These are phyloP conservation scores for Hycleus phaleratus DNA, from an alignment of 1,140 invertebrate genomes.

Conservation along the genomic window DNA sequence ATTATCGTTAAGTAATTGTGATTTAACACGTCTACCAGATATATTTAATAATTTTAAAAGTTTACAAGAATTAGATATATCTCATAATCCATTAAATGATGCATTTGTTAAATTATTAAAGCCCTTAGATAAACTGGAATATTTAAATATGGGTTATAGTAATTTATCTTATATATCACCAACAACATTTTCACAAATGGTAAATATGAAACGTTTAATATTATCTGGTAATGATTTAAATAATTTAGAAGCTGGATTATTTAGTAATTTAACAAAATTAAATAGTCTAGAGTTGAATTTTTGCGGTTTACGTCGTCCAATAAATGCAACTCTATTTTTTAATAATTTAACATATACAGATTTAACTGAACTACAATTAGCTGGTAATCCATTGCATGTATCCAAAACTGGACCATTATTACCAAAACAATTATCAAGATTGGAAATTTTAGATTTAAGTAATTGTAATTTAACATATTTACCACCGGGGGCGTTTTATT, in stretches of 20 bases:
- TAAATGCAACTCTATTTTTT: slow-evolving; percentile 60
- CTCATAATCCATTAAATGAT: slow-evolving; percentile 59
- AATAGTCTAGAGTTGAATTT: slow-evolving; percentile 60
- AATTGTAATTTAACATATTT: slow-evolving; percentile 55
- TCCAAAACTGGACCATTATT: slow-evolving; percentile 50
- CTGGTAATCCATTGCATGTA: slow-evolving; percentile 59
- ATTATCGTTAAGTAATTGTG: slow-evolving; percentile 59
- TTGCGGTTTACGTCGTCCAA: slow-evolving; percentile 54
- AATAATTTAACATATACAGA: slow-evolving; percentile 56
- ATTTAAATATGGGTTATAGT: slow-evolving; percentile 66
- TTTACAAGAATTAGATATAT: slow-evolving; percentile 59
- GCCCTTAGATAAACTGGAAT: slow-evolving; percentile 57
- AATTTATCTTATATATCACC: slow-evolving; percentile 57
- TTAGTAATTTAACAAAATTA: slow-evolving; percentile 57
- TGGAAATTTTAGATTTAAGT: slow-evolving; percentile 57
- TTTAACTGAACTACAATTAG: slow-evolving; percentile 58
- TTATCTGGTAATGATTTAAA: slow-evolving; percentile 60
- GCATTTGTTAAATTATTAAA: slow-evolving; percentile 59
- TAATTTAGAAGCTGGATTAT: slow-evolving; percentile 59
- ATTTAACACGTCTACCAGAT: slow-evolving; percentile 53
- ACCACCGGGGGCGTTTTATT: slow-evolving; percentile 53
- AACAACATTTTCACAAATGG: slow-evolving; percentile 62
- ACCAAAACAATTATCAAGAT: slow-evolving; percentile 54
- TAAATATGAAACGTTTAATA: slow-evolving; percentile 55
- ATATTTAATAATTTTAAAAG: slow-evolving; percentile 58